A percentile compares a stretch with the other conserved stretches of the same genome.
Evolutionary conservation across 2,888 invertebrate genomes (phyloP).

Genomic region (Margaritifera margaritifera): DNA sequence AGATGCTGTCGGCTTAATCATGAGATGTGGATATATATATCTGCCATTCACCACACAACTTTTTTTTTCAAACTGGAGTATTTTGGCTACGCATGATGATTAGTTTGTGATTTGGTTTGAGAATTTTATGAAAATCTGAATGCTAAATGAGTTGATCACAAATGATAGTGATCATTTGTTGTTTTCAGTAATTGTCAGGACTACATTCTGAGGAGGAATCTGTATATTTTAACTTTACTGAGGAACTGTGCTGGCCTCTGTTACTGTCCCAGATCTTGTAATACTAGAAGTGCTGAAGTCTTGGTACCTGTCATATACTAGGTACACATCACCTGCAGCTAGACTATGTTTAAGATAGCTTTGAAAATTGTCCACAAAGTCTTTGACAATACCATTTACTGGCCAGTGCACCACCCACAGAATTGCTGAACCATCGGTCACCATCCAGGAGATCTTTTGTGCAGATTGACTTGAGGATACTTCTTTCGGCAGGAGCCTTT

Average conservation of each 20-base stretch:
- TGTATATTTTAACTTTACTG: neutral
- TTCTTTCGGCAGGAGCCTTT: too few relatives aligned
- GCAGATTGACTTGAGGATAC: too few relatives aligned
- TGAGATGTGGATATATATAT: neutral
- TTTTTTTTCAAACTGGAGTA: neutral
- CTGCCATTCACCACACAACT: neutral
- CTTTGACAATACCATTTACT: too few relatives aligned
- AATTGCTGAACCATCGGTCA: too few relatives aligned
- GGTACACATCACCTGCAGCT: too few relatives aligned
- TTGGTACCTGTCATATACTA: too few relatives aligned
- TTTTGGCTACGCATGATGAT: neutral
- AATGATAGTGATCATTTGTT: neutral
- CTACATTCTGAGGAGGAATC: neutral
- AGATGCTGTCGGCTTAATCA: slow-evolving; percentile 7
- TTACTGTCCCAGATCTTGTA: too few relatives aligned
- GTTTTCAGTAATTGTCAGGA: neutral
- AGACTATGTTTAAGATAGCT: too few relatives aligned
- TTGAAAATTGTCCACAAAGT: too few relatives aligned
- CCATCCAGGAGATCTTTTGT: too few relatives aligned
- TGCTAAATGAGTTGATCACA: neutral
- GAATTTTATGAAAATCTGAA: neutral
- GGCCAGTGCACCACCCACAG: too few relatives aligned
- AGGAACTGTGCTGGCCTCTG: neutral
- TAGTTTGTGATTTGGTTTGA: neutral
- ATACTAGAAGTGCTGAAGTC: too few relatives aligned